Conservation (phyloP, 2,888 invertebrate genomes). For the Lottia scabra region DNA sequence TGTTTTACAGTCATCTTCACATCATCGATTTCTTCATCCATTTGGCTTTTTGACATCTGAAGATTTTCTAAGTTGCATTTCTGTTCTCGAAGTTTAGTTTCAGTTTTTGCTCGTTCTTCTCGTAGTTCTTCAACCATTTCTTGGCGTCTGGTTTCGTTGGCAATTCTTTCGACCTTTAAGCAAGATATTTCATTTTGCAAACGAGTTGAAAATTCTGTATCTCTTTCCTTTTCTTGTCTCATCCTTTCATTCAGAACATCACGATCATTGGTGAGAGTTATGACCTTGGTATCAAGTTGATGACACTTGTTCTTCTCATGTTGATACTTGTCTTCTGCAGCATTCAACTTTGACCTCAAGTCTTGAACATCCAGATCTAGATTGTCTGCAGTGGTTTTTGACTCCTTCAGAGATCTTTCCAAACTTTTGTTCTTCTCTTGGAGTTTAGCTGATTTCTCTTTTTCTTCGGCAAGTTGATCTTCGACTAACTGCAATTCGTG, state of each 20-base stretch:
- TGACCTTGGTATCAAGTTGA: conserved; percentile 8
- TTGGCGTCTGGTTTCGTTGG: conserved; percentile 12
- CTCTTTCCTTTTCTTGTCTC: conserved; percentile 15
- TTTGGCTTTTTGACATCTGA: conserved; percentile 7
- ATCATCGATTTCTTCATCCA: conserved; percentile 19
- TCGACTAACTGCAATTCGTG: neutral
- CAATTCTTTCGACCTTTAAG: conserved; percentile 34
- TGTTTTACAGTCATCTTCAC: conserved; percentile 38
- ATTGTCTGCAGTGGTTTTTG: neutral
- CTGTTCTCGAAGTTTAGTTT: neutral
- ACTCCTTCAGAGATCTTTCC: conserved; percentile 17
- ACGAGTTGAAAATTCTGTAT: conserved; percentile 17
- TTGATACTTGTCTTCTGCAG: conserved; percentile 9
- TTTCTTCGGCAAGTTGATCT: conserved; percentile 12
- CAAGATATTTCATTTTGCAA: conserved; percentile 27
- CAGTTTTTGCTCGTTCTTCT: neutral
- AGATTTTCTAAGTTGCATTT: neutral
- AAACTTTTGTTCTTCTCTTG: conserved; percentile 15
- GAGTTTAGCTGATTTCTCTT: conserved; percentile 13
- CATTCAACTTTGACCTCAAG: conserved; percentile 9
- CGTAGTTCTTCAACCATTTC: conserved; percentile 20
- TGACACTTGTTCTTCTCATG: neutral
- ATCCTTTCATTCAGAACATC: conserved; percentile 19
- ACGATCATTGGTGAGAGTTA: conserved; percentile 9
- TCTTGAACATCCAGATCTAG: neutral